A percentile compares a stretch with the other conserved stretches of the same genome.
phyloP scores from a whole-genome alignment of 1,140 invertebrate species.

The Lutraria rhynchaena region DNA sequence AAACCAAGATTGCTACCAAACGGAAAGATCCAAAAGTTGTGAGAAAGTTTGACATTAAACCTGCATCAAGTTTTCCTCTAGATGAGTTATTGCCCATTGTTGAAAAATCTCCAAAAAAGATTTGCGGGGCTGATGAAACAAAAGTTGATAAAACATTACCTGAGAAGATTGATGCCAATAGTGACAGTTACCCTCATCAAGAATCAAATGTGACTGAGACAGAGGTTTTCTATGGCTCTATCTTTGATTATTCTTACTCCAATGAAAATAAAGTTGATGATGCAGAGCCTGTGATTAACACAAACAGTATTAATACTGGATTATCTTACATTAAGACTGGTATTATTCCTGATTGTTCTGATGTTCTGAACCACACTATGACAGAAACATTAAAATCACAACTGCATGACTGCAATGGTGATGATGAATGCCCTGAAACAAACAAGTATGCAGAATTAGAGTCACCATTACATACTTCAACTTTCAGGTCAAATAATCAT shows the following conservation, averaged over 20 bases:
- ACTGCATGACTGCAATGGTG: too few species aligned
- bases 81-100: slow-evolving; percentile 31
- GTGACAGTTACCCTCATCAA: too few species aligned
- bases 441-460: too few species aligned
- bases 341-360: not conserved
- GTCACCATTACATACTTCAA: too few species aligned
- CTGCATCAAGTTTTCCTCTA: slow-evolving; percentile 35
- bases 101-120: slow-evolving; percentile 13
- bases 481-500: too few species aligned
- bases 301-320: not conserved
- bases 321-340: not conserved
- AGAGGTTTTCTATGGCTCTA: too few species aligned
- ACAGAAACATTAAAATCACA: not conserved
- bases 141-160: not conserved
- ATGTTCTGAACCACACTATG: not conserved
- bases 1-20: not conserved
- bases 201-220: too few species aligned
- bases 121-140: not conserved
- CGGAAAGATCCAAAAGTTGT: not conserved
- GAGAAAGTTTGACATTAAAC: slow-evolving; percentile 22
- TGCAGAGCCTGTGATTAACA: not conserved
- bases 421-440: too few species aligned
- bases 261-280: too few species aligned
- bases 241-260: too few species aligned
- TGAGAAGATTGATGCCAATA: too few species aligned